Evolutionary conservation across 2,797 vertebrate species (phyloP).

Genomic region (Poeciliopsis paucimaculata): DNA sequence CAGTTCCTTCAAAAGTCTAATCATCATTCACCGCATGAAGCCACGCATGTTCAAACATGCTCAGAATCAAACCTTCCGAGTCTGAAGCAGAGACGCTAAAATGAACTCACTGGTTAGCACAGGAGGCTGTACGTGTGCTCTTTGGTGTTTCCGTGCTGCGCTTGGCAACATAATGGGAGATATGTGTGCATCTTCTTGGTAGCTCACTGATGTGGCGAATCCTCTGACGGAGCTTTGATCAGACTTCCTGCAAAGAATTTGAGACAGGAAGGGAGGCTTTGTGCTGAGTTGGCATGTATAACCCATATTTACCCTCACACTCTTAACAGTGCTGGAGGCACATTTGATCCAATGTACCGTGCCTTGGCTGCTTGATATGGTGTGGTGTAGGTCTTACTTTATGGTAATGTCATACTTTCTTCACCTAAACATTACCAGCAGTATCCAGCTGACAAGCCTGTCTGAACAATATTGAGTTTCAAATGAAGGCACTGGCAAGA

Average conservation of each 20-base stretch:
- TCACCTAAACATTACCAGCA: background rate
- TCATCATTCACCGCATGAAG: constrained; percentile 24
- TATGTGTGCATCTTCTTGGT: constrained; percentile 51
- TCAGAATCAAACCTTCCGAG: constrained; percentile 10
- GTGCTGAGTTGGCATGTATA: constrained; percentile 67
- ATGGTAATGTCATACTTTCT: background rate
- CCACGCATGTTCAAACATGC: constrained; percentile 26
- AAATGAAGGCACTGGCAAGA: background rate
- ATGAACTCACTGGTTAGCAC: constrained; percentile 22
- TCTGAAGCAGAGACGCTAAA: background rate
- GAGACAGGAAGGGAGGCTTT: constrained; percentile 54
- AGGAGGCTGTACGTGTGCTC: constrained; percentile 15
- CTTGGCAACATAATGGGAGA: constrained; percentile 60
- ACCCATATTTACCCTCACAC: constrained; percentile 51
- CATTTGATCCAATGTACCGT: constrained; percentile 5
- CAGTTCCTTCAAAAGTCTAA: constrained; percentile 32
- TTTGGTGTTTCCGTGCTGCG: constrained; percentile 14
- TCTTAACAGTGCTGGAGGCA: constrained; percentile 38
- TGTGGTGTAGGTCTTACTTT: background rate
- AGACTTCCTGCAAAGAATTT: constrained; percentile 56
- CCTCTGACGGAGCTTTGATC: constrained; percentile 66
- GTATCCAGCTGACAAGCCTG: background rate
- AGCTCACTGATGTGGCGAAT: constrained; percentile 52
- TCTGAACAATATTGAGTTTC: background rate
- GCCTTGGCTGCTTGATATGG: constrained; percentile 8